These are phyloP conservation scores for Gallinago media DNA, from an alignment of 2,113 vertebrate species.

Conservation along the genomic window DNA sequence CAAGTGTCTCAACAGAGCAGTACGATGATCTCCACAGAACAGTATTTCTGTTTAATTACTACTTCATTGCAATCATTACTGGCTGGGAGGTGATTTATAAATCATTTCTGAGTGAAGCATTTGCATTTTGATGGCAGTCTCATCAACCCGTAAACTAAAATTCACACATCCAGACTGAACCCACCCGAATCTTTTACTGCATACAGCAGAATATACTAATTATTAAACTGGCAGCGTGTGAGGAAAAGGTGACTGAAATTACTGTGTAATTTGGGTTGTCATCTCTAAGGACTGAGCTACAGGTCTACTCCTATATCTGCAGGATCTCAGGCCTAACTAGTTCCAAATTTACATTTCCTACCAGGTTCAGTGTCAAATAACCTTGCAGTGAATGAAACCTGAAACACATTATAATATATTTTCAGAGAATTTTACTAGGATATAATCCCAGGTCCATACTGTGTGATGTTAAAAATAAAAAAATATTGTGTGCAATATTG, in stretches of 20 bases:
- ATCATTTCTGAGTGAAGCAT: conserved; percentile 16
- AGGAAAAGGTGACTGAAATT: not conserved
- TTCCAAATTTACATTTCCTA: not conserved
- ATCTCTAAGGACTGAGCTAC: not conserved
- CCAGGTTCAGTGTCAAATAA: not conserved
- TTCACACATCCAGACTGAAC: not conserved
- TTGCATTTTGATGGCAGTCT: conserved; percentile 13
- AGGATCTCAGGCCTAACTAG: not conserved
- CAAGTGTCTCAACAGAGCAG: not conserved
- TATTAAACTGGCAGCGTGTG: not conserved
- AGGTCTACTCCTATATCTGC: not conserved
- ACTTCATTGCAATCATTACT: conserved; percentile 4
- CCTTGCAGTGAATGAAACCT: not conserved
- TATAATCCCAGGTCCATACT: not conserved
- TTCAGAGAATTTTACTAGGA: not conserved
- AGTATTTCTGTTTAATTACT: conserved; percentile 18
- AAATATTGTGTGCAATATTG: not conserved
- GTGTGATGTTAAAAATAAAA: not conserved
- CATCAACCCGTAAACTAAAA: not conserved
- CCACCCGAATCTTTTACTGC: not conserved
- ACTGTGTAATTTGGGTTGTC: not conserved
- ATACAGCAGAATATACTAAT: not conserved
- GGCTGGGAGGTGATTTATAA: not conserved
- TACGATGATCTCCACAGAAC: not conserved
- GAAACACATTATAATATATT: not conserved